Conservation (phyloP, 2,113 vertebrate genomes). For the Manacus vitellinus region DNA sequence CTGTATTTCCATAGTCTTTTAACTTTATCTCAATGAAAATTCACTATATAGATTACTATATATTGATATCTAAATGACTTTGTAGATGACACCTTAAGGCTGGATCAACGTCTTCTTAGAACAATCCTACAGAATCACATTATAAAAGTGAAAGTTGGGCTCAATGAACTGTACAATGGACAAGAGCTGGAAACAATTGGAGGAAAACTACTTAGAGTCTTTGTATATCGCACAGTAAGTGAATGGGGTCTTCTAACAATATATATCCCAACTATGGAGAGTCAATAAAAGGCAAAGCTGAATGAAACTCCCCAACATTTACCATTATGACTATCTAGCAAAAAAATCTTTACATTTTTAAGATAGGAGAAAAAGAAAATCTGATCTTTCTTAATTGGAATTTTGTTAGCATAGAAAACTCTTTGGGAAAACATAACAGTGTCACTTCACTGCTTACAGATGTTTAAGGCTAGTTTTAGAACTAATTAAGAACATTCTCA, state of each 20-base stretch:
- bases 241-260: not conserved
- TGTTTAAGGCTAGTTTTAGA: not conserved
- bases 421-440: not conserved
- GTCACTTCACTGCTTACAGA: not conserved
- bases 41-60: not conserved
- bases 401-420: not conserved
- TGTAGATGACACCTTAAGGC: slow-evolving; percentile 87
- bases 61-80: slow-evolving; percentile 10
- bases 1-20: not conserved
- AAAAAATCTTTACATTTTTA: not conserved
- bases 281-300: not conserved
- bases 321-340: not conserved
- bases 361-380: not conserved
- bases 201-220: slow-evolving; percentile 90
- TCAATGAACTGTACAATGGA: slow-evolving; percentile 91
- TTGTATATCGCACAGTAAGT: slow-evolving; percentile 95
- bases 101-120: slow-evolving; percentile 87
- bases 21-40: not conserved
- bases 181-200: slow-evolving; percentile 90
- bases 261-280: not conserved
- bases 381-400: accelerated
- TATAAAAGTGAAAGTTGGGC: slow-evolving; percentile 87
- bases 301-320: not conserved
- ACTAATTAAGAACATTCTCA: not conserved
- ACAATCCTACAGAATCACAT: slow-evolving; percentile 92